Percentiles rank a stretch among this genome's conserved stretches.
These are phyloP conservation scores for Corythornis cristatus DNA, from an alignment of 2,113 vertebrate species.

Conservation along the genomic window DNA sequence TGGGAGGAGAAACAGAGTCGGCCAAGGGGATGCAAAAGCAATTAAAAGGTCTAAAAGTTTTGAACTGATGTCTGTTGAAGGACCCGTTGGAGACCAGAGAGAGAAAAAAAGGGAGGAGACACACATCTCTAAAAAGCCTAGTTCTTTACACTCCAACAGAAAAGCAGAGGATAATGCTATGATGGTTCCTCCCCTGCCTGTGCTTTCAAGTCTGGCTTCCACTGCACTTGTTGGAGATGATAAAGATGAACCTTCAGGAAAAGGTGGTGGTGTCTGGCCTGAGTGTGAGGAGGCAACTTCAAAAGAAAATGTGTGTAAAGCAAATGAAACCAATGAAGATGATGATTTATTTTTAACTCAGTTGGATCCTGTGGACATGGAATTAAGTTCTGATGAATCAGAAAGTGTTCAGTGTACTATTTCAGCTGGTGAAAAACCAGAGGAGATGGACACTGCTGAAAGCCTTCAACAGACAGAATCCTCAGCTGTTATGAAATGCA, in stretches of 20 bases:
- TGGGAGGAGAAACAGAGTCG: background rate
- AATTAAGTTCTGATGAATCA: conserved; percentile 73
- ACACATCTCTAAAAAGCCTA: fast-evolving
- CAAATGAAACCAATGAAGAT: background rate
- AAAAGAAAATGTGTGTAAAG: background rate
- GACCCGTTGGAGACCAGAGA: background rate
- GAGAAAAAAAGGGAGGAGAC: background rate
- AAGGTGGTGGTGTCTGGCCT: background rate
- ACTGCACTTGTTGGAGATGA: background rate
- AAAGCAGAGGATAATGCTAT: background rate
- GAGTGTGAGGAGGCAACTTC: background rate
- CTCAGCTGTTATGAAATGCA: background rate
- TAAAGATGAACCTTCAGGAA: background rate
- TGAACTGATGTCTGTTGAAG: background rate
- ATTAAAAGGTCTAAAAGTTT: background rate
- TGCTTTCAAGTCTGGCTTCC: background rate
- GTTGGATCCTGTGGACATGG: conserved; percentile 78
- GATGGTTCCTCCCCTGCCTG: background rate
- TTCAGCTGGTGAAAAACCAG: background rate
- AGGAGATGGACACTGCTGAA: background rate
- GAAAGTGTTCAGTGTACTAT: conserved; percentile 12
- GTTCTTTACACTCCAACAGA: background rate
- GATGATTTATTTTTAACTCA: conserved; percentile 81
- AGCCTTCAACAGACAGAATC: background rate
- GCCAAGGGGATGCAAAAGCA: background rate